Conservation (phyloP, 2,888 invertebrate genomes). For the Sinopyrophorus schimmeli region DNA sequence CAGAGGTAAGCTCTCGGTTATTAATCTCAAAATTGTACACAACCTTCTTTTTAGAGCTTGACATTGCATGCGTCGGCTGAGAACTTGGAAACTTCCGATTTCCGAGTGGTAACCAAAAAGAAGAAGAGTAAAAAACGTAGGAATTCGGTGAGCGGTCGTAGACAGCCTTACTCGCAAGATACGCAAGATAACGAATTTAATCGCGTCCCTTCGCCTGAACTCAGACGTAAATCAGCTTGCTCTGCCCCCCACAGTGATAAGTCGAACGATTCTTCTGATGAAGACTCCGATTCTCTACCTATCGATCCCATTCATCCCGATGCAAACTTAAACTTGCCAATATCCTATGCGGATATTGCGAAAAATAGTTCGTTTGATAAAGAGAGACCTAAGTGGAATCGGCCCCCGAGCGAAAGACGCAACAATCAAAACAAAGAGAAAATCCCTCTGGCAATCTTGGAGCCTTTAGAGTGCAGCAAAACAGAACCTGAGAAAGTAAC, state of each 20-base stretch:
- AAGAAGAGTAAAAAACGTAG: conserved; percentile 75
- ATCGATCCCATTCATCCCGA: conserved; percentile 53
- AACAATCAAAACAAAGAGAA: conserved; percentile 1
- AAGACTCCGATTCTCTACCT: conserved; percentile 84
- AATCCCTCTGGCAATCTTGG: conserved; percentile 6
- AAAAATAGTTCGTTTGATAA: conserved; percentile 55
- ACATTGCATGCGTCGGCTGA: conserved; percentile 48
- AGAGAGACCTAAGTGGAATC: conserved; percentile 45
- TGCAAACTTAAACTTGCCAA: conserved; percentile 38
- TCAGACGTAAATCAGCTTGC: conserved; percentile 69
- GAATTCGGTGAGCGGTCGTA: conserved; percentile 57
- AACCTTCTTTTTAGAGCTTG: conserved; percentile 28
- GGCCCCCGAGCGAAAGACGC: conserved; percentile 38
- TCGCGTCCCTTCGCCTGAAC: conserved; percentile 38
- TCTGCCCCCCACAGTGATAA: conserved; percentile 83
- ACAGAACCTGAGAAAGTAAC: conserved; percentile 2
- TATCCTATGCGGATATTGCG: conserved; percentile 83
- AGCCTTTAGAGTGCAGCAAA: conserved; percentile 2
- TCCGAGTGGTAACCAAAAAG: conserved; percentile 82
- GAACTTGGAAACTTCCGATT: conserved; percentile 67
- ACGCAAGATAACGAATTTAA: conserved; percentile 36
- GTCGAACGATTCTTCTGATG: conserved; percentile 78
- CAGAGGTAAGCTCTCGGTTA: no score
- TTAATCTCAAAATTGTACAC: background rate
- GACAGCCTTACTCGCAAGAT: conserved; percentile 30